Percentiles rank a stretch among this genome's conserved stretches.
Evolutionary conservation across 2,113 vertebrate genomes (phyloP).

Genomic region (Malurus cyaneus): DNA sequence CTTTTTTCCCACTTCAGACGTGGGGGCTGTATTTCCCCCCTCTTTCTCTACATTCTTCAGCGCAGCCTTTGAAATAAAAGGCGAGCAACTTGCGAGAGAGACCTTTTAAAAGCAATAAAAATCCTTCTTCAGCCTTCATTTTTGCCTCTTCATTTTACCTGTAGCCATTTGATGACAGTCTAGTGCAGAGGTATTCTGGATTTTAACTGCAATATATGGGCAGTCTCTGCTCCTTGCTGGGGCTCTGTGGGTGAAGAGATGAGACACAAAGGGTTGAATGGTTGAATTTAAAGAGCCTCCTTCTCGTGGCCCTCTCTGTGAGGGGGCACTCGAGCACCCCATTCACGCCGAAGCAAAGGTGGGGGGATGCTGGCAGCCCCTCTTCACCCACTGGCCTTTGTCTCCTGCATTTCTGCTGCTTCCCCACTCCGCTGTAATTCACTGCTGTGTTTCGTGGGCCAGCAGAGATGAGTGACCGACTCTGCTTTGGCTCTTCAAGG

Average conservation of each 20-base stretch:
- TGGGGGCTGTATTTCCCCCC: background rate
- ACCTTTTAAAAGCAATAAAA: conserved; percentile 65
- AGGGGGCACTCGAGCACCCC: background rate
- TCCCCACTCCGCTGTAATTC: conserved; percentile 7
- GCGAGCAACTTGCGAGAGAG: conserved; percentile 23
- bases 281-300: conserved; percentile 14
- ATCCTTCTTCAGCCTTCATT: conserved; percentile 43
- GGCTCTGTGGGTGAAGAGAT: conserved; percentile 21
- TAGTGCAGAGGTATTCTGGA: conserved; percentile 24
- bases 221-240: conserved; percentile 5
- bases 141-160: conserved; percentile 52
- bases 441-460: background rate
- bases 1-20: conserved; percentile 51
- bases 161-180: conserved; percentile 39
- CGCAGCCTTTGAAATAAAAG: conserved; percentile 30
- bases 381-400: background rate
- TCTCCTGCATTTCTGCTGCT: background rate
- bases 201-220: conserved; percentile 47
- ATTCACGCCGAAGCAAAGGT: background rate
- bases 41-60: background rate
- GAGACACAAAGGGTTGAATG: conserved; percentile 23
- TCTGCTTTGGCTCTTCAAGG: background rate
- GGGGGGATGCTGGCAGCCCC: background rate
- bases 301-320: background rate
- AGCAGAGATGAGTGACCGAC: background rate